Evolutionary conservation across 2,888 invertebrate genomes (phyloP).

Genomic region (Amphimallon solstitiale): DNA sequence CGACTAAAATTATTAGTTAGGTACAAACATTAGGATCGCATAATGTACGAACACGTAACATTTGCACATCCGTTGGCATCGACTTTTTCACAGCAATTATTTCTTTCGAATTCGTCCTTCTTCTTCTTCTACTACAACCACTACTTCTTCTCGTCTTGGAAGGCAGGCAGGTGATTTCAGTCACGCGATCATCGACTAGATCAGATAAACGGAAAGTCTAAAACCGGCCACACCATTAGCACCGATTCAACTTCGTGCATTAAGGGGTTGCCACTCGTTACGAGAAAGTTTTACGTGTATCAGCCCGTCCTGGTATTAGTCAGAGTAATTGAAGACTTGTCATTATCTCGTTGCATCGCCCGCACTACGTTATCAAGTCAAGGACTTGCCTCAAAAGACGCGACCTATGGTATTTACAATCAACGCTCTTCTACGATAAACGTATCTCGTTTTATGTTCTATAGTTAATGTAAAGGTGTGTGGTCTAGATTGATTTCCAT

Average conservation of each 20-base stretch:
- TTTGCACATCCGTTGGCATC: background rate
- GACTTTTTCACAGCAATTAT: slow-evolving; percentile 5
- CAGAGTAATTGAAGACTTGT: slow-evolving; percentile 6
- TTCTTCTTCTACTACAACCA: too few species aligned
- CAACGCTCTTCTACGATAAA: background rate
- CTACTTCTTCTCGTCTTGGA: too few species aligned
- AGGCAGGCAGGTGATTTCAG: background rate
- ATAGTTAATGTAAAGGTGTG: background rate
- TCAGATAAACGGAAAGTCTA: slow-evolving; percentile 2
- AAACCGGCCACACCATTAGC: background rate
- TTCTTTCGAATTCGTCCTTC: background rate
- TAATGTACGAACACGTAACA: background rate
- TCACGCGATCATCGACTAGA: slow-evolving; percentile 10
- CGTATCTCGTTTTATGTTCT: background rate
- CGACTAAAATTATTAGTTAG: too few species aligned
- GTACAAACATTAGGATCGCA: background rate
- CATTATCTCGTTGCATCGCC: slow-evolving; percentile 3
- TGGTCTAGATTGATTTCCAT: background rate
- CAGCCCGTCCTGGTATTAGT: background rate
- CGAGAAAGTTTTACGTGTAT: background rate
- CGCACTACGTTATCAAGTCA: background rate
- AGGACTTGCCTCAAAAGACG: background rate
- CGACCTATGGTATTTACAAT: slow-evolving; percentile 12
- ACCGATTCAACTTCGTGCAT: background rate
- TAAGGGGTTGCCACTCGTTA: background rate